phyloP scores from a whole-genome alignment of 1,140 invertebrate genomes.

The Olivierus martensii region DNA sequence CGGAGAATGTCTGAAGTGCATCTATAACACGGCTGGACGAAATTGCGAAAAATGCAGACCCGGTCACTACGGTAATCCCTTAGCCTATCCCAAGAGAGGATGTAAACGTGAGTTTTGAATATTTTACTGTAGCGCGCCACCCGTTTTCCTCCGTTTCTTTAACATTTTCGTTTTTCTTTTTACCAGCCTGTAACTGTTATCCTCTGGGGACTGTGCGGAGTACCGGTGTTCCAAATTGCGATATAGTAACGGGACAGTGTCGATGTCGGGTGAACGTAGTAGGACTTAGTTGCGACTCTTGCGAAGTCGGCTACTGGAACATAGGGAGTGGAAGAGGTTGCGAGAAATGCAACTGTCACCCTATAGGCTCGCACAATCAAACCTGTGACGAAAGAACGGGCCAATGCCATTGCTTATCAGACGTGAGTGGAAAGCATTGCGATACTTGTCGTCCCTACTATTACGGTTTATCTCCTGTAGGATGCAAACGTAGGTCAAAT shows the following conservation, averaged over 20 bases:
- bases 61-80: conserved; percentile 71
- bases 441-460: conserved; percentile 69
- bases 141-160: background rate
- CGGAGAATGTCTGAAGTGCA: conserved; percentile 91
- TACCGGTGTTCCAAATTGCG: conserved; percentile 46
- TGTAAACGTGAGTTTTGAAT: conserved; percentile 45
- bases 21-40: conserved; percentile 81
- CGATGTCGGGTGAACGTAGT: conserved; percentile 73
- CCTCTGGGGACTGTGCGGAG: conserved; percentile 50
- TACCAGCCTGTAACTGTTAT: conserved; percentile 44
- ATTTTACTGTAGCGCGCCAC: background rate
- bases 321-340: conserved; percentile 55
- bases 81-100: conserved; percentile 70
- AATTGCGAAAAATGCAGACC: conserved; percentile 71
- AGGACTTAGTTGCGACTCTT: conserved; percentile 76
- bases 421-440: conserved; percentile 69
- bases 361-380: conserved; percentile 63
- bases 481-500: conserved; percentile 52
- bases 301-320: conserved; percentile 77
- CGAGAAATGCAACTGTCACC: conserved; percentile 66
- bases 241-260: conserved; percentile 68
- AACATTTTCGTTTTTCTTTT: background rate
- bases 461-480: conserved; percentile 74
- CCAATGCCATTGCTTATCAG: conserved; percentile 69
- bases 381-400: conserved; percentile 64